A percentile compares a stretch with the other conserved stretches of the same genome.
Evolutionary conservation across 2,797 vertebrate species (phyloP).

Genomic region (Sebastes melanostomus): DNA sequence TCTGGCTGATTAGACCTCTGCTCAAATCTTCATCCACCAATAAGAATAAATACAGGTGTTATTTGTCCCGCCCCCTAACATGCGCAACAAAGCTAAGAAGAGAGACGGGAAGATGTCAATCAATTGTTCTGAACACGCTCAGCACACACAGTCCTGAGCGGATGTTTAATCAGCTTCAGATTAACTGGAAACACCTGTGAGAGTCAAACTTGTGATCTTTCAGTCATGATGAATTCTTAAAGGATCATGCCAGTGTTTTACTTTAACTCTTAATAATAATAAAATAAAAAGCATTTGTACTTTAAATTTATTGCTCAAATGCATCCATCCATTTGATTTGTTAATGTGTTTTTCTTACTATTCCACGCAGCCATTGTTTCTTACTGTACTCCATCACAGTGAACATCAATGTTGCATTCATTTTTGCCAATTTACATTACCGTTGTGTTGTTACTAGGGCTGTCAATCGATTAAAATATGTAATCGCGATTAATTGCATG

Average conservation of each 20-base stretch:
- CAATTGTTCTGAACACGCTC: too few relatives aligned
- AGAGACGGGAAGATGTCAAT: too few relatives aligned
- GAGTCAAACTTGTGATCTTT: neutral
- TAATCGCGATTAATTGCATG: too few relatives aligned
- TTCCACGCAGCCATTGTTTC: neutral
- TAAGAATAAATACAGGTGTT: neutral
- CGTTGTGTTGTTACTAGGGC: accelerated
- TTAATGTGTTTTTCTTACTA: neutral
- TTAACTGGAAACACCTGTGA: neutral
- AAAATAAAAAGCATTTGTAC: neutral
- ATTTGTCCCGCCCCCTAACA: neutral
- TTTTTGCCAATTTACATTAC: too few relatives aligned
- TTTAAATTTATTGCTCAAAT: neutral
- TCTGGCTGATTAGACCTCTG: neutral
- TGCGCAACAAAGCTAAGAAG: neutral
- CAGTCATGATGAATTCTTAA: neutral
- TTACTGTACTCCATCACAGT: too few relatives aligned
- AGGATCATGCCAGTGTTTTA: neutral
- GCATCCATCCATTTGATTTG: neutral
- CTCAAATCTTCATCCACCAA: neutral
- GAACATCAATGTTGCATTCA: too few relatives aligned
- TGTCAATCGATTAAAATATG: too few relatives aligned
- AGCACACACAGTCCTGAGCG: neutral
- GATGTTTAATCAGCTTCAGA: neutral
- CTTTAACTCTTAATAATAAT: neutral